Base-by-base conservation (phyloP, 2,113 vertebrate species). In the Argyrosomus japonicus region DNA sequence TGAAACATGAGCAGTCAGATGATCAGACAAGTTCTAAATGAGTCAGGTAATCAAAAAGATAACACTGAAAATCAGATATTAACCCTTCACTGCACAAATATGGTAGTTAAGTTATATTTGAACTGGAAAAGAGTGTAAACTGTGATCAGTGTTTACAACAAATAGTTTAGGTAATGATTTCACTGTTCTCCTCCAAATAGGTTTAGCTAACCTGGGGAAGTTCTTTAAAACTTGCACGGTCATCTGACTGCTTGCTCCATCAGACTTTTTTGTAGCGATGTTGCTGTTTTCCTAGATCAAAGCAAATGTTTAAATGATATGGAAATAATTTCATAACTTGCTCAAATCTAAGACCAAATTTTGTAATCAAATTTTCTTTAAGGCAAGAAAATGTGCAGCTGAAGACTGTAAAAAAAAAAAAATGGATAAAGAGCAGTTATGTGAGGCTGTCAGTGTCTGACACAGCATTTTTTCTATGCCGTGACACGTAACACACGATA, bases 361-460 rank as follows among this genome's bases (percentile, higher is more conserved):
- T 51, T 25, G 4, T 6, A 18, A 23, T 12, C 40, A 32, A 36
- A 19, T 0, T 1, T 23, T 6, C 7, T 11, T 29, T 1, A 61
- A 36, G 43, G 19, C 25, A 8, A 14, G 47, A 51, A 43, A 21
- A 62, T 53, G 1, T 51, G n/a, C 27, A 25, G 47, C 15, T 60
- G 19, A 67, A 40, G 36, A 27, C 43, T 63, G 32, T 36, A n/a
- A 43, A 64, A 45, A 18, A 36, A 43, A 43, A 47, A 10, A 3
- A 45, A 32, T 23, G 21, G 11, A 9, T 43, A 23, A 64, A 27
- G 36, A 56, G 63, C 45, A 25, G 23, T 75, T 50, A 48, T 1
- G n/a, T 53, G 15, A 81, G 32, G 62, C 68, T 48, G 54, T 62
- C 23, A 48, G 48, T 69, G 77, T 18, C 17, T 47, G 27, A 64